Base-by-base conservation (phyloP, 2,888 invertebrate genomes). In the Tetanocera ferruginea region DNA sequence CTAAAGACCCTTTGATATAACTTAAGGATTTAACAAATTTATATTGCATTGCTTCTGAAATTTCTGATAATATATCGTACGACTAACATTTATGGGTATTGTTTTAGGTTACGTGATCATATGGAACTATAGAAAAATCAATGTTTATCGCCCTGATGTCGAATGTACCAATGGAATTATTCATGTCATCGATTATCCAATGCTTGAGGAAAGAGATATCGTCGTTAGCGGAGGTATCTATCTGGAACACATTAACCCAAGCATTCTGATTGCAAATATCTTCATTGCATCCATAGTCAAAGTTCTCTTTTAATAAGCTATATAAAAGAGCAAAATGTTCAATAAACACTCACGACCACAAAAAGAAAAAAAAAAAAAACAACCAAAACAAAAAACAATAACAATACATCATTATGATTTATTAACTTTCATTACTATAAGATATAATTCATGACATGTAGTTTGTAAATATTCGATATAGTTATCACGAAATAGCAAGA, bases 91-190 rank as follows among this genome's bases (percentile, higher is more conserved):
- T n/a, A 28, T 64, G 28, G 49, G 52, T 73, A 19, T 28, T 71
- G 80, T 90, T 91, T 49, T 91, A 96, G 97, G 94, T 86, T 96
- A 95, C 91, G 93, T 93, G 86, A 93, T 97, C 79, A 93, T 94
- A 87, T 97, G 97, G 97, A 94, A 95, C 85, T 94, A 94, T 80
- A 93, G 94, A 87, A 93, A 93, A 92, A 95, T 97, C 84, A 94
- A 94, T 85, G 95, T 97, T 70, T 94, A 94, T 89, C 93, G 97
- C 82, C 96, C 98, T 31, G 97, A 98, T 89, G 96, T 98, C 5
- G 96, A 96, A 86, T 98, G 98, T 90, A 97, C 96, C 89, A 98
- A 98, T 88, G 98, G 98, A 73, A 95, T 97, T 84, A 97, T 98
- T 84, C 98, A 98, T 90, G 96, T 97, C 81, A 97, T 98, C 86